Base-by-base conservation (phyloP, 2,797 vertebrate genomes). In the Amphiprion clarkii region DNA sequence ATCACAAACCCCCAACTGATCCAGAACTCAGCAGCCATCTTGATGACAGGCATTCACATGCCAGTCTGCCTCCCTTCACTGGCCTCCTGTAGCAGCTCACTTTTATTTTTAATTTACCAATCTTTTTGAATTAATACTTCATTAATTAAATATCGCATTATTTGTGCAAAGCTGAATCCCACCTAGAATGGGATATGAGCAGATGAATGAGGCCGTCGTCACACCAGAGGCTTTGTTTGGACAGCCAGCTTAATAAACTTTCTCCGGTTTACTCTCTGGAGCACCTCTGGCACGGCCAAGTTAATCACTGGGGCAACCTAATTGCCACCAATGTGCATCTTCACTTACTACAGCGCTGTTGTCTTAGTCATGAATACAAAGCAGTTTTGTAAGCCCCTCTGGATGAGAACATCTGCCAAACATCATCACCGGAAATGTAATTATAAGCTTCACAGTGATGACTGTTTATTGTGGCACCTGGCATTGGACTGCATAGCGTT, bases 401-500 rank as follows among this genome's bases (percentile, higher is more conserved):
- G 76, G 82, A 74, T 80, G 74, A 55, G 46, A 86, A 79, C 90
- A 87, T 87, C 82, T 89, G 87, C 88, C 79, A 74, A 82, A 79
- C 77, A 59, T 29, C 60, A 76, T 84, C 75, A 67, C 65, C 72
- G 73, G 74, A 84, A 78, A 87, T 88, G 73, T 81, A 86, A 89
- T 87, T 87, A 86, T 27, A 68, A 81, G 76, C 80, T 58, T 78
- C 73, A 36, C 62, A 61, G 60, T 53, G 67, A 71, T 33, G 36
- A 33, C 69, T 39, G 39, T 69, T 87, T 71, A 77, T 52, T 74
- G 81, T 66, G 31, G 55, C 19, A 0, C 54, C 21, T 11, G 67
- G 46, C 40, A 44, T 42, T 67, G 49, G 68, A 78, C 64, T 57
- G 42, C 23, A 44, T 70, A 67, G 12, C 9, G 39, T 36, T 4